Conservation (phyloP, 1,140 invertebrate genomes). For the Batillaria attramentaria region DNA sequence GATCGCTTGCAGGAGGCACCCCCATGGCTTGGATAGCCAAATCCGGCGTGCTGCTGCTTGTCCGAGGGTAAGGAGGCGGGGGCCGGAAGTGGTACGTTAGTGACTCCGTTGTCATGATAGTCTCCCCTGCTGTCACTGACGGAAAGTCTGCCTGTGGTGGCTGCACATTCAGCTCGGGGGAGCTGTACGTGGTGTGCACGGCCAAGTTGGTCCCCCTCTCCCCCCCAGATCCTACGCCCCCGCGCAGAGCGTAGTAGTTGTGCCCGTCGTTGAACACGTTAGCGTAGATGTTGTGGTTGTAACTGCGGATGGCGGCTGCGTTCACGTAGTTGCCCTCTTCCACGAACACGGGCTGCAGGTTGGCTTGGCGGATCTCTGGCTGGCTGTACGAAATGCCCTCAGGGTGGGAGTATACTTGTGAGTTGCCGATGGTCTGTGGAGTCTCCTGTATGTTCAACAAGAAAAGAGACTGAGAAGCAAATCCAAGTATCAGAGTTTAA, state of each 20-base stretch:
- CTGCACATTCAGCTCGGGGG: slow-evolving; percentile 73
- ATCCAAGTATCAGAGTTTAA: too few relatives aligned
- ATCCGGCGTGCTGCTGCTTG: slow-evolving; percentile 86
- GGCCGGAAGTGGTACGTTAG: slow-evolving; percentile 82
- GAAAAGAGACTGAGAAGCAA: too few relatives aligned
- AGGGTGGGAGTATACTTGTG: slow-evolving; percentile 56
- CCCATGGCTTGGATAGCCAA: slow-evolving; percentile 74
- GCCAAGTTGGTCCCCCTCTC: slow-evolving; percentile 60
- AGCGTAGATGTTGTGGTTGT: slow-evolving; percentile 58
- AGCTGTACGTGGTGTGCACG: slow-evolving; percentile 70
- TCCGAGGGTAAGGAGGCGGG: slow-evolving; percentile 83
- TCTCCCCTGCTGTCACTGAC: slow-evolving; percentile 47
- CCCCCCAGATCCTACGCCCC: slow-evolving; percentile 3
- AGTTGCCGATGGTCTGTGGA: slow-evolving; percentile 52
- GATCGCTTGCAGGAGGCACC: slow-evolving; percentile 62
- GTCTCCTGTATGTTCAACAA: slow-evolving; percentile 39
- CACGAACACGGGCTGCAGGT: slow-evolving; percentile 34
- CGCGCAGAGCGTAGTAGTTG: slow-evolving; percentile 47
- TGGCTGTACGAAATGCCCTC: slow-evolving; percentile 61
- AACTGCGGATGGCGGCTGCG: slow-evolving; percentile 52
- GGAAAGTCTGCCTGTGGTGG: slow-evolving; percentile 49
- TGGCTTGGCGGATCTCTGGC: slow-evolving; percentile 56
- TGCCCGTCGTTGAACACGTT: slow-evolving; percentile 57
- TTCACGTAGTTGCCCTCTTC: slow-evolving; percentile 54
- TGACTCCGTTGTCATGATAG: slow-evolving; percentile 10